Percentiles rank a stretch among this genome's conserved stretches.
These are phyloP conservation scores for Ganaspis brasiliensis DNA, from an alignment of 2,888 invertebrate genomes.

Conservation along the genomic window DNA sequence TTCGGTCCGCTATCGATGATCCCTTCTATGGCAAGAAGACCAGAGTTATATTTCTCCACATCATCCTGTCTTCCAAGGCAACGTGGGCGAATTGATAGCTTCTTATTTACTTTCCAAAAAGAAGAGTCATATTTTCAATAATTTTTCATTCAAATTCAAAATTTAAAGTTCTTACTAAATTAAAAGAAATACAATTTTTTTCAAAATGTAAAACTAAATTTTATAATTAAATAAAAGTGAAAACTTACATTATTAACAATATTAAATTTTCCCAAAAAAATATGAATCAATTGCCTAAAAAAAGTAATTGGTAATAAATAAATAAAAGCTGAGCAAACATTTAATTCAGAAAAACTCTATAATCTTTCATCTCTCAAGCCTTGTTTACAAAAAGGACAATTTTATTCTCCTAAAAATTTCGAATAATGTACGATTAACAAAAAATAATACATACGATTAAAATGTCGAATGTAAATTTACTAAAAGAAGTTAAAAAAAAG, in stretches of 20 bases:
- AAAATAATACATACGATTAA: neutral
- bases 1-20: neutral
- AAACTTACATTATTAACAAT: too few species aligned
- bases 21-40: constrained; percentile 20
- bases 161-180: too few species aligned
- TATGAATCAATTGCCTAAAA: too few species aligned
- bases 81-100: constrained; percentile 14
- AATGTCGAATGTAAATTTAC: neutral
- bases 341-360: constrained; percentile 13
- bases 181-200: too few species aligned
- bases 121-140: neutral
- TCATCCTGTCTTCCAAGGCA: constrained; percentile 5
- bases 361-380: constrained; percentile 5
- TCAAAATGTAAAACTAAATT: too few species aligned
- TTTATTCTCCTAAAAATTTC: neutral
- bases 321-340: too few species aligned
- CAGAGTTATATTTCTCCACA: constrained; percentile 23
- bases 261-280: too few species aligned
- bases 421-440: neutral
- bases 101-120: neutral
- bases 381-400: constrained; percentile 7
- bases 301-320: too few species aligned
- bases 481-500: neutral
- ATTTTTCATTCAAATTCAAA: too few species aligned
- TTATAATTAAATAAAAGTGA: too few species aligned